A percentile compares a stretch with the other conserved stretches of the same genome.
phyloP scores from a whole-genome alignment of 92 coral and sea anemone genomes.

The Phenganax marumi region DNA sequence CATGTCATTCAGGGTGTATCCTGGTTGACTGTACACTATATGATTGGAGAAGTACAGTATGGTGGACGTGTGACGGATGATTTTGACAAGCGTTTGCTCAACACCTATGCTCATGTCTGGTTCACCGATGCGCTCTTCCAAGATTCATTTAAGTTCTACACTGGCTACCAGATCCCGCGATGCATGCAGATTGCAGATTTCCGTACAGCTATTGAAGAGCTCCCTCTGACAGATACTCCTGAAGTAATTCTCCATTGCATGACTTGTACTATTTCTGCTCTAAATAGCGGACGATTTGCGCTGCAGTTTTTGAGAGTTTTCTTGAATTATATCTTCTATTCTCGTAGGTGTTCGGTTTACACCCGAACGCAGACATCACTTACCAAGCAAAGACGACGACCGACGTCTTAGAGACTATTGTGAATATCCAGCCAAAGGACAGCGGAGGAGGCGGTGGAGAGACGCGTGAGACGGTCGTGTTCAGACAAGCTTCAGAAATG shows the following conservation, averaged over 20 bases:
- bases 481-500: conserved; percentile 93
- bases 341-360: conserved; percentile 93
- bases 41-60: conserved; percentile 98
- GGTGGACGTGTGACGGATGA: conserved; percentile 99
- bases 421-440: conserved; percentile 97
- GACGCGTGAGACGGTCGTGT: conserved; percentile 89
- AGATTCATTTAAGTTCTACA: conserved; percentile 91
- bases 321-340: neutral
- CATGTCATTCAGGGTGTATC: conserved; percentile 75
- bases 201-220: conserved; percentile 77
- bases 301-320: neutral
- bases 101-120: conserved; percentile 94
- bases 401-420: conserved; percentile 92
- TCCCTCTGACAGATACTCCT: conserved; percentile 92
- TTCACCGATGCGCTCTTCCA: conserved; percentile 86
- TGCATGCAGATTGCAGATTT: conserved; percentile 86
- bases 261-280: too few species aligned
- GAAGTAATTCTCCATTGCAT: conserved; percentile 58
- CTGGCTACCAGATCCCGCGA: conserved; percentile 84
- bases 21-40: conserved; percentile 92
- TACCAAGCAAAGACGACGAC: conserved; percentile 98
- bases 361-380: conserved; percentile 93
- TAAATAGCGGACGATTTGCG: neutral
- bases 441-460: conserved; percentile 97
- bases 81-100: conserved; percentile 91